phyloP scores from a whole-genome alignment of 2,888 invertebrate species.

The Tenthredo amoena region DNA sequence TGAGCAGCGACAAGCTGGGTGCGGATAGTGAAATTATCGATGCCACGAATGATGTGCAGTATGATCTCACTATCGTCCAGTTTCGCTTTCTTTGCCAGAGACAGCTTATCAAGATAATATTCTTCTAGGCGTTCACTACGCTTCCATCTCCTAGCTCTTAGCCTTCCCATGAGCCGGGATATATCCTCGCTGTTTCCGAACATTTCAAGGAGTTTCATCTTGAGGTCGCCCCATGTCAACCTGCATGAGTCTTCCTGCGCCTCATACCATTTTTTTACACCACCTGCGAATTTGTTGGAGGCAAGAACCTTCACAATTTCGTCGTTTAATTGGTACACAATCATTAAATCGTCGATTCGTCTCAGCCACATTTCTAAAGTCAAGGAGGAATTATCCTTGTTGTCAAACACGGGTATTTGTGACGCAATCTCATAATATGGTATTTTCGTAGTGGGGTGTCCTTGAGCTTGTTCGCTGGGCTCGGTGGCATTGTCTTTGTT shows the following conservation, averaged over 20 bases:
- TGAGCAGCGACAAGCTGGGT: constrained; percentile 25
- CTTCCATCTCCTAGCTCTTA: constrained; percentile 20
- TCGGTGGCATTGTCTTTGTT: neutral
- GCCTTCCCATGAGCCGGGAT: neutral
- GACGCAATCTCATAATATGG: constrained; percentile 10
- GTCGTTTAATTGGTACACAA: neutral
- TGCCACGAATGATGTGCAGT: neutral
- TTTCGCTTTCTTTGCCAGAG: constrained; percentile 16
- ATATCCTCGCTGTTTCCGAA: neutral
- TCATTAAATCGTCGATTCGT: neutral
- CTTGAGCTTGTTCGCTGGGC: neutral
- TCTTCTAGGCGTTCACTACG: neutral
- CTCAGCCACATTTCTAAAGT: constrained; percentile 15
- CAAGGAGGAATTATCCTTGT: neutral
- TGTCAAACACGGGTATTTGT: constrained; percentile 18
- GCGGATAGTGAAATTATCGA: constrained; percentile 3
- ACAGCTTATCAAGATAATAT: constrained; percentile 11
- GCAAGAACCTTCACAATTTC: neutral
- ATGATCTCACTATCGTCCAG: neutral
- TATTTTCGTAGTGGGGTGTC: neutral
- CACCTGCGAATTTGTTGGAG: neutral
- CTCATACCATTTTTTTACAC: constrained; percentile 24
- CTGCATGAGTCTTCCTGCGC: neutral
- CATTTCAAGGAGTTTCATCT: neutral
- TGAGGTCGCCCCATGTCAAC: neutral